These are phyloP conservation scores for Notiomystis cincta DNA, from an alignment of 2,113 vertebrate species.

Conservation along the genomic window DNA sequence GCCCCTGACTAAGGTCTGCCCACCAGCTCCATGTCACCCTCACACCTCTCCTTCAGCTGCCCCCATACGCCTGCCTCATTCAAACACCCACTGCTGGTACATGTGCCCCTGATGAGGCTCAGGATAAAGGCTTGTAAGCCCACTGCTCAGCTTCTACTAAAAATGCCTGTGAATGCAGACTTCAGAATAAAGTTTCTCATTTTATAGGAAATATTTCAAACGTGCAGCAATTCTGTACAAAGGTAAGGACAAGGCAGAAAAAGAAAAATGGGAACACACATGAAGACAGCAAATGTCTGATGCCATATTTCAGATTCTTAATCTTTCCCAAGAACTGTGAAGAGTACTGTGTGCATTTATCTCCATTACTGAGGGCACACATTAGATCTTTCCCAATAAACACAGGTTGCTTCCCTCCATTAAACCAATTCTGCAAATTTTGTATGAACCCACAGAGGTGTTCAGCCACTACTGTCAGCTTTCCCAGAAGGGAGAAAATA, in stretches of 20 bases:
- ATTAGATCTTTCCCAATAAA: background rate
- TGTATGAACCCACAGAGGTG: background rate
- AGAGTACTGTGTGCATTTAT: background rate
- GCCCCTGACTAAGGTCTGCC: background rate
- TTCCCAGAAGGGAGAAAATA: background rate
- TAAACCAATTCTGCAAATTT: background rate
- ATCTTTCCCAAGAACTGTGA: background rate
- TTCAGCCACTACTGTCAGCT: background rate
- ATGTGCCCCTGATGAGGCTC: background rate
- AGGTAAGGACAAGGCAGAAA: background rate
- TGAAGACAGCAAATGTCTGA: background rate
- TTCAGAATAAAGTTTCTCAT: background rate
- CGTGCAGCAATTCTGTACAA: background rate
- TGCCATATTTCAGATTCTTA: background rate
- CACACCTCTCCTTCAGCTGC: background rate
- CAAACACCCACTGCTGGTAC: fast-evolving
- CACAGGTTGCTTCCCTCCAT: background rate
- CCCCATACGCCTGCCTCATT: background rate
- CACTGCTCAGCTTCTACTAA: background rate
- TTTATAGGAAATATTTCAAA: background rate
- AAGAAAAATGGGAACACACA: background rate
- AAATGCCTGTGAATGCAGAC: background rate
- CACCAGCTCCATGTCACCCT: fast-evolving
- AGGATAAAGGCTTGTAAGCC: background rate
- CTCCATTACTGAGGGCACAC: background rate